Conservation (phyloP, 2,113 vertebrate genomes). For the Anhinga rufa region DNA sequence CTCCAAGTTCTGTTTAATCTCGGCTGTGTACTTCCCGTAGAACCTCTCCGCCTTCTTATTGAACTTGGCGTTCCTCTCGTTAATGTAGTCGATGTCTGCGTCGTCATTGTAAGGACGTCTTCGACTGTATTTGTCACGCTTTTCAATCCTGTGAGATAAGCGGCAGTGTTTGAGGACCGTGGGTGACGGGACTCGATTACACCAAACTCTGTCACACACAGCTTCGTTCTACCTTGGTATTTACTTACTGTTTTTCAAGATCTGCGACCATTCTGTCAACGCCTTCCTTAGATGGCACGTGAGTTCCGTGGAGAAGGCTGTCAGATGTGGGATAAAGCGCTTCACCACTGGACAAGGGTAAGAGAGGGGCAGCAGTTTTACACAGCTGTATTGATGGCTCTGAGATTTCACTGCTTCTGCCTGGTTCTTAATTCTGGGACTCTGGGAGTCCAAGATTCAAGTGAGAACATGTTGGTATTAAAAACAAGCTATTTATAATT, state of each 20-base stretch:
- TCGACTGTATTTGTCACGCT: slow-evolving; percentile 91
- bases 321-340: slow-evolving; percentile 91
- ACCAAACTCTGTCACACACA: accelerated
- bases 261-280: slow-evolving; percentile 93
- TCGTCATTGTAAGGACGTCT: slow-evolving; percentile 94
- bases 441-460: neutral
- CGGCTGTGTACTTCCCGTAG: slow-evolving; percentile 96
- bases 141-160: slow-evolving; percentile 84
- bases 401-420: too few relatives aligned
- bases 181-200: accelerated
- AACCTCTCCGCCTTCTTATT: slow-evolving; percentile 98
- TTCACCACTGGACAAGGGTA: slow-evolving; percentile 76
- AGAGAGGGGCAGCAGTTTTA: neutral
- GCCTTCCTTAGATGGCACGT: slow-evolving; percentile 85
- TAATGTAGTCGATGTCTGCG: slow-evolving; percentile 96
- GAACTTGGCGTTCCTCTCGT: slow-evolving; percentile 98
- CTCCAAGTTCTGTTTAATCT: slow-evolving; percentile 98
- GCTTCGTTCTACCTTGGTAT: accelerated
- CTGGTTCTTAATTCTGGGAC: accelerated
- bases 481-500: neutral
- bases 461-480: accelerated
- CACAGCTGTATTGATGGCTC: accelerated
- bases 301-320: slow-evolving; percentile 91
- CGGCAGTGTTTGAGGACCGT: accelerated
- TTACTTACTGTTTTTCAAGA: slow-evolving; percentile 94